Evolutionary conservation across 2,888 invertebrate species (phyloP).

Genomic region (Nysson spinosus): DNA sequence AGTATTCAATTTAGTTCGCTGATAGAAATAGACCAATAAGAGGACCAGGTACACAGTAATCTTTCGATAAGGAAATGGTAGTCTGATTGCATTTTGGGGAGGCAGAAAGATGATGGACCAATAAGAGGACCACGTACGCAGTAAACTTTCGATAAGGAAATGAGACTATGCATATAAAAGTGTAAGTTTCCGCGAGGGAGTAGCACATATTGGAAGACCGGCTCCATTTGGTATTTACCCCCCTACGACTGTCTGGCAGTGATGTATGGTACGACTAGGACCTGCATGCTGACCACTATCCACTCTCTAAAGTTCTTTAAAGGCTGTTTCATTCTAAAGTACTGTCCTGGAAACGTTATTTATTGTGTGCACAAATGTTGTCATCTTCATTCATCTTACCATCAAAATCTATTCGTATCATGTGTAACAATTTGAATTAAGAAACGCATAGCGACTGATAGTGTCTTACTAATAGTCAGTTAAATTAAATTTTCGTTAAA

Average conservation of each 20-base stretch:
- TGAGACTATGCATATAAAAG: constrained; percentile 76
- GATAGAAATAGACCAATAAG: no score
- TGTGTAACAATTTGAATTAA: no score
- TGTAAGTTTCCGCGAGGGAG: constrained; percentile 62
- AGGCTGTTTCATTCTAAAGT: not conserved
- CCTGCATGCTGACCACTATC: constrained; percentile 58
- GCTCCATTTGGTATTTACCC: constrained; percentile 70
- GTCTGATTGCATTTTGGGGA: constrained; percentile 1
- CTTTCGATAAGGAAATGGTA: constrained; percentile 14
- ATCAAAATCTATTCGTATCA: no score
- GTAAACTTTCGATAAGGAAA: constrained; percentile 75
- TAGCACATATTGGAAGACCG: constrained; percentile 63
- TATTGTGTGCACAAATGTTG: no score
- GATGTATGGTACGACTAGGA: constrained; percentile 69
- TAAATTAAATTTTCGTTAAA: no score
- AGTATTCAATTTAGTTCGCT: no score
- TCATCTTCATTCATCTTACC: no score
- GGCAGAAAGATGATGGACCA: constrained; percentile 29
- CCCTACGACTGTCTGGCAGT: constrained; percentile 63
- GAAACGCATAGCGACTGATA: no score
- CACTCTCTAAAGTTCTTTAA: no score
- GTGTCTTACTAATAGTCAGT: no score
- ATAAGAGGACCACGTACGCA: constrained; percentile 27
- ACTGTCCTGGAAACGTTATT: not conserved
- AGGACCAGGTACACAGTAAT: no score